These are phyloP conservation scores for Epizoanthus scotinus DNA, from an alignment of 92 coral and sea anemone species.

Conservation along the genomic window DNA sequence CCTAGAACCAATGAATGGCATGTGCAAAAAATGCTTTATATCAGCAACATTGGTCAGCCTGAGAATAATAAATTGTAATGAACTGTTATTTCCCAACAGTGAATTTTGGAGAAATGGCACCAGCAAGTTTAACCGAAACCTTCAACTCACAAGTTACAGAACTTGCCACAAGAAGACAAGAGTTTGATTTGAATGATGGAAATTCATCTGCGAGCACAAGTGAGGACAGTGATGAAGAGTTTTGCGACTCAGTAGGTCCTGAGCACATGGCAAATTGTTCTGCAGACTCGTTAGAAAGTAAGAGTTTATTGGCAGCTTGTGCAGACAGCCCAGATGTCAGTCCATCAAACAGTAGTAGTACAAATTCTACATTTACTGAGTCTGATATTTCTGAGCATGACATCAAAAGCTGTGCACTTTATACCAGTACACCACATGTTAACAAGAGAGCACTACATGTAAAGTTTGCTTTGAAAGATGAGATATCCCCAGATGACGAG, in stretches of 20 bases:
- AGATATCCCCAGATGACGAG: conserved; percentile 12
- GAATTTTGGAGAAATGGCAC: background rate
- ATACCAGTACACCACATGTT: conserved; percentile 80
- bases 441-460: conserved; percentile 78
- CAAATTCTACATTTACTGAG: conserved; percentile 60
- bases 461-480: conserved; percentile 72
- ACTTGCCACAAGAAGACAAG: background rate
- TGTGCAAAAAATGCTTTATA: too few relatives aligned
- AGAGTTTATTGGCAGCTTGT: background rate
- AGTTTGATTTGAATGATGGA: conserved; percentile 10
- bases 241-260: conserved; percentile 96
- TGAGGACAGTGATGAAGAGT: conserved; percentile 93
- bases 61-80: too few relatives aligned
- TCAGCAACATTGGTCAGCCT: too few relatives aligned
- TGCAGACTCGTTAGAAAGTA: conserved; percentile 3
- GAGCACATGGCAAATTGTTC: conserved; percentile 67
- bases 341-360: conserved; percentile 26
- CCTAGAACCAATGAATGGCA: too few relatives aligned
- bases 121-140: background rate
- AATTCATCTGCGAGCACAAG: conserved; percentile 47
- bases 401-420: conserved; percentile 27
- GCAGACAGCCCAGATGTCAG: conserved; percentile 25
- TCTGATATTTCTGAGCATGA: conserved; percentile 69
- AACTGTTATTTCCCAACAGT: background rate
- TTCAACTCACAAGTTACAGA: background rate